phyloP scores from a whole-genome alignment of 2,113 vertebrate genomes.

The Oreotrochilus melanogaster region DNA sequence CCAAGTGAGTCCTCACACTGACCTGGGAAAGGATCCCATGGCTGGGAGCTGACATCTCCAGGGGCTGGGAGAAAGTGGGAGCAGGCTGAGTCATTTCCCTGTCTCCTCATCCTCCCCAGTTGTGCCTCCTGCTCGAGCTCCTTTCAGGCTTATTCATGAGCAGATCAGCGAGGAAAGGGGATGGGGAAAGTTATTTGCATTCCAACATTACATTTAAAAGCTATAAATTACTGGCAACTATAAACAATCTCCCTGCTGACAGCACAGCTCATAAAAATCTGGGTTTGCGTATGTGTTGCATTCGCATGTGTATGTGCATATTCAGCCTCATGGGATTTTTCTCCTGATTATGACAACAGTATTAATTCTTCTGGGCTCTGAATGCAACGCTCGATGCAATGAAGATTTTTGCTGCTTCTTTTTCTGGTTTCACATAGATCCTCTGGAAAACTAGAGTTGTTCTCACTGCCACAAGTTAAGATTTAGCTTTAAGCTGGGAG shows the following conservation, averaged over 20 bases:
- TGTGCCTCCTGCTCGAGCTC: slow-evolving; percentile 42
- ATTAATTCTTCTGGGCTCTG: slow-evolving; percentile 29
- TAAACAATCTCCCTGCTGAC: slow-evolving; percentile 77
- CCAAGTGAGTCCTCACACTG: slow-evolving; percentile 35
- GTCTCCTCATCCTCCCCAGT: slow-evolving; percentile 25
- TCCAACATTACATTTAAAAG: slow-evolving; percentile 75
- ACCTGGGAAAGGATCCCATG: slow-evolving; percentile 63
- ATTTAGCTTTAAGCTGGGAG: not conserved
- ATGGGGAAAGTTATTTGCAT: slow-evolving; percentile 70
- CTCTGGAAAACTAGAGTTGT: not conserved
- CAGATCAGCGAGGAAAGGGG: slow-evolving; percentile 15
- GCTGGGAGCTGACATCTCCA: slow-evolving; percentile 24
- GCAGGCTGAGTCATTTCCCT: slow-evolving; percentile 55
- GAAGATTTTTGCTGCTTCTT: not conserved
- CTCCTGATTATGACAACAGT: not conserved
- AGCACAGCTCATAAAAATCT: slow-evolving; percentile 71
- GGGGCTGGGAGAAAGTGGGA: not conserved
- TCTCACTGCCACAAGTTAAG: not conserved
- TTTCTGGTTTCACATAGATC: not conserved
- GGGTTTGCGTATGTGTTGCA: slow-evolving; percentile 4
- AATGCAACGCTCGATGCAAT: not conserved
- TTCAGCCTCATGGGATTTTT: slow-evolving; percentile 37
- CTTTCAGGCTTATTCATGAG: slow-evolving; percentile 80
- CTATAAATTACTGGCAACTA: slow-evolving; percentile 74
- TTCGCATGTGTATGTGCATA: not conserved